Conservation (phyloP, 2,888 invertebrate genomes). For the Germaria angustata region DNA sequence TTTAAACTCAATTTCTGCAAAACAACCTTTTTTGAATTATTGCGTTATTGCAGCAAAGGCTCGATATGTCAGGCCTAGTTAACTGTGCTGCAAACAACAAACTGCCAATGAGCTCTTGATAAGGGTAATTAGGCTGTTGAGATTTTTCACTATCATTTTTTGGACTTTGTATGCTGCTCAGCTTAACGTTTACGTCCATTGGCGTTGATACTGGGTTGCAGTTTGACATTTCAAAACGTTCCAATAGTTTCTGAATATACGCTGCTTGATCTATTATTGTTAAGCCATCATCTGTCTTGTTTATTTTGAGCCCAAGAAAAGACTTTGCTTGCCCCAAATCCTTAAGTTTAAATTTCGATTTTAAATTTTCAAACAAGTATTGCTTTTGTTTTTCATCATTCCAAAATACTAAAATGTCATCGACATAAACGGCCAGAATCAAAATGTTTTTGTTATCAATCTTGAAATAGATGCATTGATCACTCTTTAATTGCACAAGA, state of each 20-base stretch:
- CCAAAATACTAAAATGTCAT: not conserved
- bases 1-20: no score
- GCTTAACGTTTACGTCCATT: slow-evolving; percentile 41
- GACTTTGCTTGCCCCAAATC: not conserved
- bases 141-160: not conserved
- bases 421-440: not conserved
- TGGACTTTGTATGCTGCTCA: not conserved
- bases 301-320: no score
- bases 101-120: slow-evolving; percentile 17
- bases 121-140: slow-evolving; percentile 30
- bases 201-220: slow-evolving; percentile 48
- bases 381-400: not conserved
- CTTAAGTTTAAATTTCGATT: not conserved
- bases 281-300: no score
- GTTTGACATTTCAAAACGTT: slow-evolving; percentile 7
- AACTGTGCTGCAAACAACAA: not conserved
- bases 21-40: no score
- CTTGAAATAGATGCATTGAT: not conserved
- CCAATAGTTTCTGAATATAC: slow-evolving; percentile 7
- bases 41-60: no score
- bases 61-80: slow-evolving; percentile 35
- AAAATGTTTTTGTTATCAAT: not conserved
- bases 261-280: no score
- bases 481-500: not conserved
- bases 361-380: not conserved